These are phyloP conservation scores for Polypterus senegalus DNA, from an alignment of 2,113 vertebrate genomes.

Conservation along the genomic window DNA sequence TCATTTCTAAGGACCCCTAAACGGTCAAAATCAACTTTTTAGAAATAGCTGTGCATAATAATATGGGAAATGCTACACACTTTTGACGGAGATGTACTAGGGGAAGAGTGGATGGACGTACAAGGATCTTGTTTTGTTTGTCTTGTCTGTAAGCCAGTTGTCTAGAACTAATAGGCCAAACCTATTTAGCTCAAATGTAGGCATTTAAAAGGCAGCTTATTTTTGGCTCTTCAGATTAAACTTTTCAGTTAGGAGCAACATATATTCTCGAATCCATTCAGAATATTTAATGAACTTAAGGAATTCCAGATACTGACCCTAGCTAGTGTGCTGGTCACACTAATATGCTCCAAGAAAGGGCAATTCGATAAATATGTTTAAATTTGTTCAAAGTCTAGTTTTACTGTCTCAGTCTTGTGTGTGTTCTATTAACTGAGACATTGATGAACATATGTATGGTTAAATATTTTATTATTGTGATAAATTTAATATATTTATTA, in stretches of 20 bases:
- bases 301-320: no score
- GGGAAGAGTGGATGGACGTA: no score
- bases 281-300: conserved; percentile 16
- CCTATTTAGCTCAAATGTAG: background rate
- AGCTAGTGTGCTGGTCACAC: conserved; percentile 46
- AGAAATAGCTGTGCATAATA: no score
- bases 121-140: no score
- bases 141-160: no score
- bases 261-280: conserved; percentile 18
- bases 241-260: conserved; percentile 21
- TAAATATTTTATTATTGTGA: background rate
- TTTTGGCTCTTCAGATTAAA: conserved; percentile 14
- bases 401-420: background rate
- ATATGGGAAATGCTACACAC: no score
- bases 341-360: conserved; percentile 15
- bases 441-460: background rate
- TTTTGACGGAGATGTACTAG: no score
- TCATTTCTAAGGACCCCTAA: no score
- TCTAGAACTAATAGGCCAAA: no score
- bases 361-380: conserved; percentile 11
- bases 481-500: background rate
- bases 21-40: no score
- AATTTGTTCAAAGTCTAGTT: background rate
- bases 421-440: background rate
- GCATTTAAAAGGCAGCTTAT: conserved; percentile 13